These are phyloP conservation scores for Mycogona germanica DNA, from an alignment of 2,888 invertebrate species.

Conservation along the genomic window DNA sequence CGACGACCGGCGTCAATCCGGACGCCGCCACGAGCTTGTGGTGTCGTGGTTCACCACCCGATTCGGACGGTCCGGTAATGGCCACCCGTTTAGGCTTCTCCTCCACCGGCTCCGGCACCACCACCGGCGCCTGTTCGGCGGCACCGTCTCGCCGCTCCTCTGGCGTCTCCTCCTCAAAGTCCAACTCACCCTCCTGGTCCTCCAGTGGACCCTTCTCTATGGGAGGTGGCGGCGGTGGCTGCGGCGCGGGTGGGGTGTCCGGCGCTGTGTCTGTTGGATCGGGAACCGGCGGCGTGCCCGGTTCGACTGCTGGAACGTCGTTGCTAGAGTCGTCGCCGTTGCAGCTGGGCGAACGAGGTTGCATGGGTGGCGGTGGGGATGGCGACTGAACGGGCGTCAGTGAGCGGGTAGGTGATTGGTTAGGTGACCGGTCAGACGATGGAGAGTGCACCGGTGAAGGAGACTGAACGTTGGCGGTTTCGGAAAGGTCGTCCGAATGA, in stretches of 20 bases:
- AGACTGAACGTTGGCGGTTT: neutral
- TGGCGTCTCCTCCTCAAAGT: conserved; percentile 32
- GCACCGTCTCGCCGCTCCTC: conserved; percentile 15
- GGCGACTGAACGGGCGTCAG: too few species aligned
- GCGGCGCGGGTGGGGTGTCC: neutral
- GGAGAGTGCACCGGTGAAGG: neutral
- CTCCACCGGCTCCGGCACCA: too few species aligned
- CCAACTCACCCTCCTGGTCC: conserved; percentile 35
- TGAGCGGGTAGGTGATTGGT: too few species aligned
- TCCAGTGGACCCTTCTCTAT: conserved; percentile 7
- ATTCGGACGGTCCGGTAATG: too few species aligned
- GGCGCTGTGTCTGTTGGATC: neutral
- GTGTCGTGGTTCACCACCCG: too few species aligned
- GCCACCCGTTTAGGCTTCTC: too few species aligned
- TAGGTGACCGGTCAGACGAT: too few species aligned
- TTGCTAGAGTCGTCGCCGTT: neutral
- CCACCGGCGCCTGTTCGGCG: too few species aligned
- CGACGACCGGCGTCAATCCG: too few species aligned
- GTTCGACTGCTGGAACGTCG: neutral
- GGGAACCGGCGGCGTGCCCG: neutral
- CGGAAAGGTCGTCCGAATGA: neutral
- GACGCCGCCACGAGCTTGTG: too few species aligned
- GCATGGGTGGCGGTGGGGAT: too few species aligned
- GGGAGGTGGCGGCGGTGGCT: neutral
- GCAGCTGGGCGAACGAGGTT: too few species aligned